Percentiles rank a stretch among this genome's conserved stretches.
Evolutionary conservation across 2,797 vertebrate genomes (phyloP).

Genomic region (Hozukius guyotensis): DNA sequence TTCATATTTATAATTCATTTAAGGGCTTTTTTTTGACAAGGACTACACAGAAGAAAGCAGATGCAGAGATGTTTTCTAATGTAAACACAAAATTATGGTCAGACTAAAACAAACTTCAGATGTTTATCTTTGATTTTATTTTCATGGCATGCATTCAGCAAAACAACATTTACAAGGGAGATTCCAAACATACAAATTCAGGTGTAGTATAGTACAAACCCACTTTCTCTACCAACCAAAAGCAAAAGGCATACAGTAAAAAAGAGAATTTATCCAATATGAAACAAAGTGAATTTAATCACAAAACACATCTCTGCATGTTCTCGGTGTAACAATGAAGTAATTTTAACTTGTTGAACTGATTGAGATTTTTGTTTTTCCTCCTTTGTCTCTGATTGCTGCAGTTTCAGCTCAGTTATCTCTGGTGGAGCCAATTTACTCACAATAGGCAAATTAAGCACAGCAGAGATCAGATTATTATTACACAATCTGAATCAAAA

Average conservation of each 20-base stretch:
- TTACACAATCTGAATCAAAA: constrained; percentile 2
- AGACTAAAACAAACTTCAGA: constrained; percentile 28
- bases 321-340: not conserved
- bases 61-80: constrained; percentile 17
- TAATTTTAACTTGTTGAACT: not conserved
- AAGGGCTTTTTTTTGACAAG: constrained; percentile 2
- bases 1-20: constrained; percentile 48
- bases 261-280: not conserved
- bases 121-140: constrained; percentile 34
- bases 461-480: not conserved
- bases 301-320: not conserved
- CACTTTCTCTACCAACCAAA: not conserved
- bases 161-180: not conserved
- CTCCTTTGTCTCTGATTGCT: not conserved
- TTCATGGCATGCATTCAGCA: not conserved
- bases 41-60: constrained; percentile 4
- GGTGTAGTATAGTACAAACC: not conserved
- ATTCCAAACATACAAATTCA: not conserved
- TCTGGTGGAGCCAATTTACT: not conserved
- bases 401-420: not conserved
- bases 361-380: not conserved
- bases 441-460: not conserved
- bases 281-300: not conserved
- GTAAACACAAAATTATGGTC: constrained; percentile 32
- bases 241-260: not conserved